A percentile compares a stretch with the other conserved stretches of the same genome.
These are phyloP conservation scores for Diarsia brunnea DNA, from an alignment of 2,888 invertebrate genomes.

Conservation along the genomic window DNA sequence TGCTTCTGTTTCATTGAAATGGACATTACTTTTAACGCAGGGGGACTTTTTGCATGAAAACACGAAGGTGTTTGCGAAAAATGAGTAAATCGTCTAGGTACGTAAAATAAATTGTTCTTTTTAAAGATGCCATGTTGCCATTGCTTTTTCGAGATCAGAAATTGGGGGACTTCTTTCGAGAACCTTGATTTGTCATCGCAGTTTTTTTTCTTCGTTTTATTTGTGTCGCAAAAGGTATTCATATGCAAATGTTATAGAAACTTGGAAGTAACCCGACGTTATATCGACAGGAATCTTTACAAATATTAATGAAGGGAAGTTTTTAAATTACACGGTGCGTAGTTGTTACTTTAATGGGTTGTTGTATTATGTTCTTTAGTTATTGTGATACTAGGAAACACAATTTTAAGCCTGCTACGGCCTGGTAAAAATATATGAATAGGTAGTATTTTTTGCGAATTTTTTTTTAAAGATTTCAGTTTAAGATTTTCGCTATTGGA, in stretches of 20 bases:
- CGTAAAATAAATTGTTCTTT: neutral
- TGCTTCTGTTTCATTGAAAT: conserved; percentile 53
- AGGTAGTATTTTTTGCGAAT: neutral
- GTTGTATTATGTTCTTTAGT: conserved; percentile 41
- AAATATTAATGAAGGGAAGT: conserved; percentile 68
- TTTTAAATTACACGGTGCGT: conserved; percentile 69
- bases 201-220: conserved; percentile 49
- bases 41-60: conserved; percentile 39
- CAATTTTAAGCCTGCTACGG: neutral
- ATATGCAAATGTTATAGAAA: conserved; percentile 75
- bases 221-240: conserved; percentile 67
- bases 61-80: conserved; percentile 42
- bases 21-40: conserved; percentile 53
- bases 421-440: neutral
- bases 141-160: conserved; percentile 19
- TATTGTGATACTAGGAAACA: conserved; percentile 26
- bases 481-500: neutral
- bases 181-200: conserved; percentile 46
- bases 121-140: neutral
- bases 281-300: conserved; percentile 71
- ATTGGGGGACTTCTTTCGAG: conserved; percentile 35
- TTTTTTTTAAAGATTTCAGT: neutral
- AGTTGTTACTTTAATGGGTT: conserved; percentile 50
- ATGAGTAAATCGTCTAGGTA: conserved; percentile 35
- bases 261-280: conserved; percentile 65